Evolutionary conservation across 2,797 vertebrate species (phyloP), one percentile per base, ranked within the genome.

Genomic region (Paedocypris micromegethes): DNA sequence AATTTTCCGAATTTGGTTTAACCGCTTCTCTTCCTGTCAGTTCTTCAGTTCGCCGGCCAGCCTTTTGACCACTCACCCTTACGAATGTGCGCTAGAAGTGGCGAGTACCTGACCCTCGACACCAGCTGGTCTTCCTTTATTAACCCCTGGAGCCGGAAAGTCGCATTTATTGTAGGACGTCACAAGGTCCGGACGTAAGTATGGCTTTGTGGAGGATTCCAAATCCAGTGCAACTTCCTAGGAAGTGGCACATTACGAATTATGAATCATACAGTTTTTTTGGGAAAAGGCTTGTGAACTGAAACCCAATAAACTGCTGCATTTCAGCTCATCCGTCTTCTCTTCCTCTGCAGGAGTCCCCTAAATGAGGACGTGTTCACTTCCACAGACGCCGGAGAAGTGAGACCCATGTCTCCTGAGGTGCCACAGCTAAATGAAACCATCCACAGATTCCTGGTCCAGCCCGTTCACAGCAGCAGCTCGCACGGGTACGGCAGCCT

Each of bases 351-450:
- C 80, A 93, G 91, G 74, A 89, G 89, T 64, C 92, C 92, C 51
- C 83, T 93, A 77, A 93, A 92, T 9, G 91, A 93, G 81, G 92
- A 93, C 0, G 88, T 93, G 63, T 93, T 93, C 74, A 83, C 88
- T 0, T 83, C 84, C 9, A 85, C 78, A 1, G 79, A 76, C 0
- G 76, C 74, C 2, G 68, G 66, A 3, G 90, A 90, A 74, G 83
- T 87, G 47, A 86, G 82, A 76, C 76, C 82, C 56, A 79, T 79
- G 7, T 84, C 84, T 55, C 85, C 89, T 4, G 81, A 86, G 0
- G 71, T 91, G 44, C 89, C 90, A 72, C 89, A 90, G 71, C 87
- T 93, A 62, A 90, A 89, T 0, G 90, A 91, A 70, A 86, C 92
- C 78, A 93, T 93, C 74, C 87, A 90, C 76, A 80, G 86, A 7